Conservation (phyloP, 2,888 invertebrate species). For the Oxystoma pomonae region DNA sequence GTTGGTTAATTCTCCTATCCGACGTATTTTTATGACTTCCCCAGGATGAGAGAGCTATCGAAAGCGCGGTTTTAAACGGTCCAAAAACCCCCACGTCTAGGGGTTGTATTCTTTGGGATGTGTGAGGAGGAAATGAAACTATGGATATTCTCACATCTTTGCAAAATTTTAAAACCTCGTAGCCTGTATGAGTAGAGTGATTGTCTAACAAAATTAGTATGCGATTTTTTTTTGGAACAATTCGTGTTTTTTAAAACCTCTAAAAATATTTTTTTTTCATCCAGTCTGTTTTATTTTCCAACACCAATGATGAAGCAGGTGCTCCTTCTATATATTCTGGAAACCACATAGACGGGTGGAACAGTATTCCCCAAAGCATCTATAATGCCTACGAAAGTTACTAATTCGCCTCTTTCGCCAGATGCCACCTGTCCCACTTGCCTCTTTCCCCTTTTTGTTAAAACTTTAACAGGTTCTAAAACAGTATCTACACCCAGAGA, state of each 20-base stretch:
- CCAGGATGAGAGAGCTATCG: conserved; percentile 12
- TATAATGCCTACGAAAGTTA: too few species aligned
- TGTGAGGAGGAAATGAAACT: conserved; percentile 8
- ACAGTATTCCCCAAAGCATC: too few species aligned
- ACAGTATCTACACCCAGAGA: conserved; percentile 13
- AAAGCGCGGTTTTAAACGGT: conserved; percentile 12
- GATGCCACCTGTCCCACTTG: not conserved
- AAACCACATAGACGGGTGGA: too few species aligned
- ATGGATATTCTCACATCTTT: conserved; percentile 2
- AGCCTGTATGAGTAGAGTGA: not conserved
- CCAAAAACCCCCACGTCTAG: conserved; percentile 16
- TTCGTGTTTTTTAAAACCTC: conserved; percentile 2
- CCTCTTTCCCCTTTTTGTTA: conserved; percentile 4
- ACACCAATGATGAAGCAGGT: conserved; percentile 4
- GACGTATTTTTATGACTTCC: conserved; percentile 12
- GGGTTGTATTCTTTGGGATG: conserved; percentile 2
- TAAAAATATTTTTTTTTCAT: conserved; percentile 5
- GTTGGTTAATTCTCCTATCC: conserved; percentile 6
- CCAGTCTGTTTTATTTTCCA: conserved; percentile 9
- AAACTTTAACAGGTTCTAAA: conserved; percentile 13
- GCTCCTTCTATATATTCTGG: conserved; percentile 9
- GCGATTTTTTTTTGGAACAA: conserved; percentile 3
- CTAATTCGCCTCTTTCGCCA: not conserved
- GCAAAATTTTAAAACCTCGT: not conserved
- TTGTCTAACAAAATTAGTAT: conserved; percentile 7